Conservation (phyloP, 2,888 invertebrate species). For the Onthophagus sagittarius region DNA sequence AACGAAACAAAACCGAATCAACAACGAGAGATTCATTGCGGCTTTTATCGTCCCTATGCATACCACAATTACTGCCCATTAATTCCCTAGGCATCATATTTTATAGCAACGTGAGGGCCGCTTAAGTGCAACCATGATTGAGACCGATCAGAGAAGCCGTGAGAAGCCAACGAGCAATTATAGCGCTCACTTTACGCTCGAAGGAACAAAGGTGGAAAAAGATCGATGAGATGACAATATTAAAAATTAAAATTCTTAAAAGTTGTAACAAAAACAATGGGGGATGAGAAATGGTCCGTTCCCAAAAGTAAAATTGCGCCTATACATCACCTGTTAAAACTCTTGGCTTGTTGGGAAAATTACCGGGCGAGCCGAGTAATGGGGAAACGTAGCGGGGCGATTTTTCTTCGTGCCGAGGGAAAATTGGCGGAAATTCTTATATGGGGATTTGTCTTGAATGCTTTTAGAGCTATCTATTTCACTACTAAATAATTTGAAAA, state of each 20-base stretch:
- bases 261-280: background rate
- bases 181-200: background rate
- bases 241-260: background rate
- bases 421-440: background rate
- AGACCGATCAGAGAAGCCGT: background rate
- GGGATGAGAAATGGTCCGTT: background rate
- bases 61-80: background rate
- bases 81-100: background rate
- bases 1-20: background rate
- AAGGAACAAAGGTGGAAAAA: background rate
- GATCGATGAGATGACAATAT: background rate
- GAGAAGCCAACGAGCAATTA: background rate
- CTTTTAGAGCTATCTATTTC: background rate
- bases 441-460: background rate
- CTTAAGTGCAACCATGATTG: background rate
- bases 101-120: background rate
- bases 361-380: background rate
- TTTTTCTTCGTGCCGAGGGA: background rate
- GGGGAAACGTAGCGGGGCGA: background rate
- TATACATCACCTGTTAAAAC: background rate
- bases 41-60: background rate
- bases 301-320: background rate
- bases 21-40: background rate
- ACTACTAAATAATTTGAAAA: background rate
- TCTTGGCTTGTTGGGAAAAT: background rate